These are phyloP conservation scores for Coleophora flavipennella DNA, from an alignment of 2,888 invertebrate genomes.

Conservation along the genomic window DNA sequence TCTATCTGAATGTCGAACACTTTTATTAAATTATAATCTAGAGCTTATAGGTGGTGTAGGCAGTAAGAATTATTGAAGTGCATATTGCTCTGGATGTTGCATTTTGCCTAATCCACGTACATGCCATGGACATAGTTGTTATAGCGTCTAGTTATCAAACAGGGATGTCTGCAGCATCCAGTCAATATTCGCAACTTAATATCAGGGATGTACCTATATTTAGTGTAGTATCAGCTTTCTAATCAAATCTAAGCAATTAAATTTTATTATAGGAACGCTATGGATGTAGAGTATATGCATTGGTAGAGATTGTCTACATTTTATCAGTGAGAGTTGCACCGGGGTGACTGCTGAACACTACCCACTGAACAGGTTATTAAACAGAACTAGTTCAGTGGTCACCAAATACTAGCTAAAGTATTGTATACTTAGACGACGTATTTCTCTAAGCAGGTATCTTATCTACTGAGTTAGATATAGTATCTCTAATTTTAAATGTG, in stretches of 20 bases:
- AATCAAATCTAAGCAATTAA: constrained; percentile 30
- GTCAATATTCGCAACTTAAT: constrained; percentile 16
- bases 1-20: constrained; percentile 1
- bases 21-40: constrained; percentile 34
- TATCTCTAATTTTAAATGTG: constrained; percentile 29
- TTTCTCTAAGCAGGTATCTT: constrained; percentile 26
- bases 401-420: too few relatives aligned
- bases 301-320: constrained; percentile 31
- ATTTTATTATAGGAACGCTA: constrained; percentile 44
- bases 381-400: too few relatives aligned
- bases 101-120: constrained; percentile 45
- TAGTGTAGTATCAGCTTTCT: constrained; percentile 57
- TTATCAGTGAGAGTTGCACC: constrained; percentile 12
- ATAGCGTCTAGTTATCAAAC: too few relatives aligned
- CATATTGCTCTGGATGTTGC: constrained; percentile 39
- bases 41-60: too few relatives aligned
- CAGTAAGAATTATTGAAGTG: constrained; percentile 52
- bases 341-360: too few relatives aligned
- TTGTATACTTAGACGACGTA: constrained; percentile 14
- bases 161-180: not conserved
- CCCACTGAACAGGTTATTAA: too few relatives aligned
- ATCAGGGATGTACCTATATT: constrained; percentile 55
- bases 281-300: constrained; percentile 46
- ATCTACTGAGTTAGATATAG: constrained; percentile 25
- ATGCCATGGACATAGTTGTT: constrained; percentile 23